Conservation (phyloP, 2,888 invertebrate genomes). For the Trichacis sp. region DNA sequence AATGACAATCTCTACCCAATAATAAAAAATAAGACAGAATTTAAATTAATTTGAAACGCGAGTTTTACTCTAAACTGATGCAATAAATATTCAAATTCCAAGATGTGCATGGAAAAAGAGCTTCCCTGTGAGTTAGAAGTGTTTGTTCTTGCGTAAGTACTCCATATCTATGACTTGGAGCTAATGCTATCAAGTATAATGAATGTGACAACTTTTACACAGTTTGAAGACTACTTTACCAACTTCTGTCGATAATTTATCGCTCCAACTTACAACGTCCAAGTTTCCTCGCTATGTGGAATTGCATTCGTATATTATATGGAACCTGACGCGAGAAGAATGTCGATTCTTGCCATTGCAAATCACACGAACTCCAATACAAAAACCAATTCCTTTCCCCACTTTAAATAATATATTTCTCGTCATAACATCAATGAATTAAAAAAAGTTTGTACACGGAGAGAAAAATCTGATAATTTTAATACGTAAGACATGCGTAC, state of each 20-base stretch:
- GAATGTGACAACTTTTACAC: constrained; percentile 45
- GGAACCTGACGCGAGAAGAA: constrained; percentile 28
- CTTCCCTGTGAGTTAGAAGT: constrained; percentile 31
- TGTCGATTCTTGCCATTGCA: too few relatives aligned
- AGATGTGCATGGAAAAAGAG: background rate
- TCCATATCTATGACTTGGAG: constrained; percentile 43
- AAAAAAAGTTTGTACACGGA: too few relatives aligned
- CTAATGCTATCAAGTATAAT: constrained; percentile 45
- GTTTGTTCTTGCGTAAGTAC: constrained; percentile 45
- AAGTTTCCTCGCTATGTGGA: constrained; percentile 39
- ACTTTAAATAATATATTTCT: too few relatives aligned
- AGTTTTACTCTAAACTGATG: too few relatives aligned
- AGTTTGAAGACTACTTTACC: constrained; percentile 44
- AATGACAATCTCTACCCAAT: too few relatives aligned
- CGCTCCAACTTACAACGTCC: constrained; percentile 39
- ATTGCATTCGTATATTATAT: constrained; percentile 42
- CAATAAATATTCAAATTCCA: background rate
- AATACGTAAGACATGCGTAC: too few relatives aligned
- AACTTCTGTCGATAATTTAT: constrained; percentile 45
- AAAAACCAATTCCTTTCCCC: too few relatives aligned
- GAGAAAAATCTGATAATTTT: too few relatives aligned
- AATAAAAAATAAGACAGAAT: too few relatives aligned
- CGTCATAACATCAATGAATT: too few relatives aligned
- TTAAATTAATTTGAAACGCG: too few relatives aligned
- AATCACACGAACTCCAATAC: too few relatives aligned